A percentile compares a stretch with the other conserved stretches of the same genome.
Evolutionary conservation across 2,888 invertebrate genomes (phyloP).

Genomic region (Thecophora atra): DNA sequence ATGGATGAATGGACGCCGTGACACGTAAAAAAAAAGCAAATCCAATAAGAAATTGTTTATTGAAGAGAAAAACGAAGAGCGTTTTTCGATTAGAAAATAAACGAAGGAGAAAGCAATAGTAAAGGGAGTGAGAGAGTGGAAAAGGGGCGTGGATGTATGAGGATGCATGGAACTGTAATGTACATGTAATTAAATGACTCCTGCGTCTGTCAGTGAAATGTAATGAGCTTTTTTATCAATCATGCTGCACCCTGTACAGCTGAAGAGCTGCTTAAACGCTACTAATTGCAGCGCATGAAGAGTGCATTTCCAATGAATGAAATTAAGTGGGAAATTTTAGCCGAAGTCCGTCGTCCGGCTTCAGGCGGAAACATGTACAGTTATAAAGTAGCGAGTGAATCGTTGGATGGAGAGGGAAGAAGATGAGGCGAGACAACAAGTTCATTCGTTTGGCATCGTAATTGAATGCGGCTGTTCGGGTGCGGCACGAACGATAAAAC

Average conservation of each 20-base stretch:
- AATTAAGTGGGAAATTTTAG: constrained; percentile 54
- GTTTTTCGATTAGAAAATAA: constrained; percentile 26
- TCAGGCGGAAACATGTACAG: constrained; percentile 25
- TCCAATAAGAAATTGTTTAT: background rate
- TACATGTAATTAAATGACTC: too few relatives aligned
- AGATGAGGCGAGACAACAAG: background rate
- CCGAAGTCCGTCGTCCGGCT: background rate
- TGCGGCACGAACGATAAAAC: constrained; percentile 16
- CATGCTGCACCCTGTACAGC: constrained; percentile 11
- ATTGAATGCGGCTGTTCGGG: constrained; percentile 56
- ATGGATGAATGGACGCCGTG: constrained; percentile 23
- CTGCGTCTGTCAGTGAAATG: too few relatives aligned
- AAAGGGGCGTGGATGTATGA: background rate
- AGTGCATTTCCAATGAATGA: constrained; percentile 56
- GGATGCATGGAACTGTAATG: background rate
- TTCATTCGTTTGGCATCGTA: constrained; percentile 44
- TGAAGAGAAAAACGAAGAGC: constrained; percentile 2
- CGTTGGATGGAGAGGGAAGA: too few relatives aligned
- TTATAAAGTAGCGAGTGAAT: background rate
- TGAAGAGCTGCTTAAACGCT: background rate
- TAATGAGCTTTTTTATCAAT: too few relatives aligned
- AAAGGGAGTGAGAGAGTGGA: background rate
- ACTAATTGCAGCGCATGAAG: constrained; percentile 29
- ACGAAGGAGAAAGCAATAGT: background rate
- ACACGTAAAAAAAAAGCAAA: background rate